Evolutionary conservation across 2,113 vertebrate species (phyloP).

Genomic region (Sinocyclocheilus maitianheensis): DNA sequence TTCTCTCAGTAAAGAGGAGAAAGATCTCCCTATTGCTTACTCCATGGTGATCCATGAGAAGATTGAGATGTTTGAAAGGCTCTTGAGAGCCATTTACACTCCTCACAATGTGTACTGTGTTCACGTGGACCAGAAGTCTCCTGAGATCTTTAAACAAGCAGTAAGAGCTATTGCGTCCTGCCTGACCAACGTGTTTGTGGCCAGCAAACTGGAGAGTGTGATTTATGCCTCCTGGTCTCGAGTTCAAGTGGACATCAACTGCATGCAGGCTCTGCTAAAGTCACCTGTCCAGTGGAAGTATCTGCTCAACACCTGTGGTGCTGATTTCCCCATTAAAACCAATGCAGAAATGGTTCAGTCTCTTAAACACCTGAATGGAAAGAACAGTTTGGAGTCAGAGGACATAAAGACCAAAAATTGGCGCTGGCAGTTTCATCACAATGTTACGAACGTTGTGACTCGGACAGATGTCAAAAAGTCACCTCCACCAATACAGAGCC

Average conservation of each 20-base stretch:
- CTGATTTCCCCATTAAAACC: slow-evolving; percentile 93
- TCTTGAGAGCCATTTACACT: slow-evolving; percentile 76
- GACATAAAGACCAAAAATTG: slow-evolving; percentile 67
- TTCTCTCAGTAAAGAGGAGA: no score
- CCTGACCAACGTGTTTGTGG: slow-evolving; percentile 88
- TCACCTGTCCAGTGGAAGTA: slow-evolving; percentile 82
- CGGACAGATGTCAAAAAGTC: no score
- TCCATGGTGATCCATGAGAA: slow-evolving; percentile 91
- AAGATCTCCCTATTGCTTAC: slow-evolving; percentile 84
- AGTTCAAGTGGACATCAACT: slow-evolving; percentile 92
- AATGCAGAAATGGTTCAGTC: slow-evolving; percentile 82
- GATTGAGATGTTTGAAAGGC: slow-evolving; percentile 90
- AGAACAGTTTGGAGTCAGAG: slow-evolving; percentile 85
- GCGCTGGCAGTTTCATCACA: slow-evolving; percentile 33
- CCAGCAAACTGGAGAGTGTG: slow-evolving; percentile 79
- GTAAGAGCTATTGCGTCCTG: slow-evolving; percentile 80
- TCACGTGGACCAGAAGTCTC: slow-evolving; percentile 82
- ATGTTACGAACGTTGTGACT: no score
- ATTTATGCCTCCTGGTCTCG: slow-evolving; percentile 89
- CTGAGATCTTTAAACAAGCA: slow-evolving; percentile 71
- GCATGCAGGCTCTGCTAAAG: slow-evolving; percentile 85
- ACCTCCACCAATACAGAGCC: no score
- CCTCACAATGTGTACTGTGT: slow-evolving; percentile 70
- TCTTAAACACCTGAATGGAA: slow-evolving; percentile 79
- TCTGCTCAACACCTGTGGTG: slow-evolving; percentile 86